These are phyloP conservation scores for Kryphioiulus occultus DNA, from an alignment of 2,888 invertebrate species.

Conservation along the genomic window DNA sequence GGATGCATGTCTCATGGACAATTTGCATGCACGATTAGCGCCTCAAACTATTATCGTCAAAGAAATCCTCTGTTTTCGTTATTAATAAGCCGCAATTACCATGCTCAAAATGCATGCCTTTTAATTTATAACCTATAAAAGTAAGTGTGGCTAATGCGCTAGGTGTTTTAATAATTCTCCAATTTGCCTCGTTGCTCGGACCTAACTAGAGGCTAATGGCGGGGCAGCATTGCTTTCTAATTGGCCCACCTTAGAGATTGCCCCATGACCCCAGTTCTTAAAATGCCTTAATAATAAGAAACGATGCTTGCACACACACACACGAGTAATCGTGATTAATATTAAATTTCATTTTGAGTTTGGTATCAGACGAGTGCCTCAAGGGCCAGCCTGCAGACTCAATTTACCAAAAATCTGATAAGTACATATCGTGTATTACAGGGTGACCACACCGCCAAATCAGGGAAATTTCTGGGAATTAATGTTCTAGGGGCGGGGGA, in stretches of 20 bases:
- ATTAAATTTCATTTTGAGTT: not conserved
- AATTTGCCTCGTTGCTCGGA: not conserved
- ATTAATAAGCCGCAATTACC: not conserved
- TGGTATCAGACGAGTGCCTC: not conserved
- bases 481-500: too few species aligned
- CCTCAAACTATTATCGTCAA: not conserved
- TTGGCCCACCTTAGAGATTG: conserved; percentile 17
- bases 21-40: conserved; percentile 21
- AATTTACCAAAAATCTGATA: not conserved
- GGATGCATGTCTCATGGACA: not conserved
- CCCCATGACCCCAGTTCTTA: not conserved
- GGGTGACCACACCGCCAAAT: too few species aligned
- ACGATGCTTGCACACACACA: not conserved
- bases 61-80: not conserved
- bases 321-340: not conserved
- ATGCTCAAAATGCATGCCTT: not conserved
- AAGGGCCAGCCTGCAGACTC: not conserved
- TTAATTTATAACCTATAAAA: conserved; percentile 25
- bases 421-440: too few species aligned
- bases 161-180: conserved; percentile 33
- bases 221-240: not conserved
- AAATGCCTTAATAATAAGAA: not conserved
- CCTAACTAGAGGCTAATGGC: not conserved
- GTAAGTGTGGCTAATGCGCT: not conserved
- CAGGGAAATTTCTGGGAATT: too few species aligned